Evolutionary conservation across 2,797 vertebrate species (phyloP).

Genomic region (Hapalemur alaotrensis): DNA sequence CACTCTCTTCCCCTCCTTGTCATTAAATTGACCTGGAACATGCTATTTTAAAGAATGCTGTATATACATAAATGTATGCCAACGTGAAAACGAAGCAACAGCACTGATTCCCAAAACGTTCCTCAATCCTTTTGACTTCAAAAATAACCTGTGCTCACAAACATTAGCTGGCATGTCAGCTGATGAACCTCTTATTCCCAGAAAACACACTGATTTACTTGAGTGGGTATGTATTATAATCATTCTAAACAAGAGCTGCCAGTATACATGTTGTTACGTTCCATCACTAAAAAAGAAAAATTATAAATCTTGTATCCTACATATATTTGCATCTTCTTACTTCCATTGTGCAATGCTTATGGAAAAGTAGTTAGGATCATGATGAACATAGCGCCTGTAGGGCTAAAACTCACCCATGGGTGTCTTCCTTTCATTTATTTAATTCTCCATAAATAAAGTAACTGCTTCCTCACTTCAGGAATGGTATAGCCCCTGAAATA

Average conservation of each 20-base stretch:
- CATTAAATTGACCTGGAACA: background rate
- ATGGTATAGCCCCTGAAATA: background rate
- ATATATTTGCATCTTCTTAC: background rate
- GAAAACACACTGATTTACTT: background rate
- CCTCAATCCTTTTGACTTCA: background rate
- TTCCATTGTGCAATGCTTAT: background rate
- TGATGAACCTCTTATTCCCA: background rate
- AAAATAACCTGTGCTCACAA: background rate
- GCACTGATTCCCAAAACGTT: background rate
- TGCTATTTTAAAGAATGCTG: background rate
- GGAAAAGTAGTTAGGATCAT: background rate
- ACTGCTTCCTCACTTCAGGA: background rate
- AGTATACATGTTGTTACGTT: background rate
- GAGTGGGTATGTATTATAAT: background rate
- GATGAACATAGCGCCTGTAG: background rate
- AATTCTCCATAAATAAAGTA: background rate
- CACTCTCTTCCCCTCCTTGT: background rate
- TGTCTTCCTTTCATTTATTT: background rate
- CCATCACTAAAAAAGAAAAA: background rate
- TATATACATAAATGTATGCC: background rate
- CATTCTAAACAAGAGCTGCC: background rate
- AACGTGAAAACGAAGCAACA: background rate
- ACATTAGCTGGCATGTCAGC: background rate
- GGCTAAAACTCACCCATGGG: background rate
- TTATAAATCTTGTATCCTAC: background rate